Evolutionary conservation across 2,797 vertebrate species (phyloP).

Genomic region (Sebastiscus albofasciatus): DNA sequence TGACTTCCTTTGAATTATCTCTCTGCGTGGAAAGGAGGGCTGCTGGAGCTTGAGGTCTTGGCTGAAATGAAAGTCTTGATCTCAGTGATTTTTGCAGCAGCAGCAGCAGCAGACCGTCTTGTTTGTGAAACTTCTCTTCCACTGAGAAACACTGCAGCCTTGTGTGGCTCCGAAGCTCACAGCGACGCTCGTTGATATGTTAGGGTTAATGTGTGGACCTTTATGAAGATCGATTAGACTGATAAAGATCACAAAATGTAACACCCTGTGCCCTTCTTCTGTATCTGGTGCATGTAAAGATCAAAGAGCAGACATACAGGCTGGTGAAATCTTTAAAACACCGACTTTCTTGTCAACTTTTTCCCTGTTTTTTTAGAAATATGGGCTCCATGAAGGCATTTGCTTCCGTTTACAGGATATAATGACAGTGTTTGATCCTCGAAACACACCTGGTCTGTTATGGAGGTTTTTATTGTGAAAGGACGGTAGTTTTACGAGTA

Average conservation of each 20-base stretch:
- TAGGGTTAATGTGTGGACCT: not conserved
- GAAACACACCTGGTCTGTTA: conserved; percentile 60
- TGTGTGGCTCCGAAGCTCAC: not conserved
- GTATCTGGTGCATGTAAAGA: not conserved
- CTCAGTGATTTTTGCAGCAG: not conserved
- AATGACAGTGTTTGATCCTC: conserved; percentile 58
- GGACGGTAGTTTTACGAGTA: conserved; percentile 29
- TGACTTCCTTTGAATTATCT: not conserved
- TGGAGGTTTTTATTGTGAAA: conserved; percentile 8
- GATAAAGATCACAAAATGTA: not conserved
- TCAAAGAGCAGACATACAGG: not conserved
- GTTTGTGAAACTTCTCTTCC: not conserved
- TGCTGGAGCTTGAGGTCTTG: not conserved
- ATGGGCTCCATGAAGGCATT: conserved; percentile 1
- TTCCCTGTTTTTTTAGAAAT: not conserved
- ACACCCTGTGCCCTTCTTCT: not conserved
- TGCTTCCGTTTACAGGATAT: conserved; percentile 33
- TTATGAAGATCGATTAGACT: not conserved
- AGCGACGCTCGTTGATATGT: not conserved
- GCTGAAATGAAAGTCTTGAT: not conserved
- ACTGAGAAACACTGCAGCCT: not conserved
- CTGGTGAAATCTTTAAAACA: not conserved
- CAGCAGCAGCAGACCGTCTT: not conserved
- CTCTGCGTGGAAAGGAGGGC: not conserved
- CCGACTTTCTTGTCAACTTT: not conserved